A percentile compares a stretch with the other conserved stretches of the same genome.
These are phyloP conservation scores for Halichondria panicea DNA, from an alignment of 37 sponge, comb jelly and placozoan genomes.

Conservation along the genomic window DNA sequence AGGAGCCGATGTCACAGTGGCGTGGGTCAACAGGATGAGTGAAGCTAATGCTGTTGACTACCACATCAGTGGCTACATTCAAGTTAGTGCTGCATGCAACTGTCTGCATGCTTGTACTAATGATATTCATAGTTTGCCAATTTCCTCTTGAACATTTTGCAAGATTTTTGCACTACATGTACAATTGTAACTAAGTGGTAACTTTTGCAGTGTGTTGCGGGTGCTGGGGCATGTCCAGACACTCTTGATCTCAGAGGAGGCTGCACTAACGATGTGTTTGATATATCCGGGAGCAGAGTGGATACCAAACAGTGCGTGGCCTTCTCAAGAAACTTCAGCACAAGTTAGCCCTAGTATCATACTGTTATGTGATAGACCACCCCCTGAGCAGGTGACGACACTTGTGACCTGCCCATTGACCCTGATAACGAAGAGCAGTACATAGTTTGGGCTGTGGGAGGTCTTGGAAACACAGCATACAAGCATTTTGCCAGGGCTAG, in stretches of 20 bases:
- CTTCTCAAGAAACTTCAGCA: conserved; percentile 6
- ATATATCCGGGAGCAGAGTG: not conserved
- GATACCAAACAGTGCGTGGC: conserved; percentile 15
- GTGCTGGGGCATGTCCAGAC: conserved; percentile 37
- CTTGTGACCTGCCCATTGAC: conserved; percentile 23
- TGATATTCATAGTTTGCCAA: not conserved
- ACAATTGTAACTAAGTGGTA: not conserved
- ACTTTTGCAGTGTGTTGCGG: conserved; percentile 26
- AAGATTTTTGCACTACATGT: not conserved
- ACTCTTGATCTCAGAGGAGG: not conserved
- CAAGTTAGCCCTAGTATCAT: conserved; percentile 11
- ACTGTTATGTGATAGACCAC: not conserved
- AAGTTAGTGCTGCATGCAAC: conserved; percentile 22
- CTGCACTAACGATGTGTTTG: conserved; percentile 6
- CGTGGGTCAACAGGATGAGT: conserved; percentile 18
- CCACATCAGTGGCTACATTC: conserved; percentile 31
- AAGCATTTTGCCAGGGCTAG: conserved; percentile 37
- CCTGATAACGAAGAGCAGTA: conserved; percentile 21
- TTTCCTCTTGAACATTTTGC: not conserved
- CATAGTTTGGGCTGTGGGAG: conserved; percentile 69
- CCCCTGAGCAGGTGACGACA: not conserved
- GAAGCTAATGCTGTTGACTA: conserved; percentile 60
- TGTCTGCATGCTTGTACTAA: not conserved
- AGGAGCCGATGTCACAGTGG: conserved; percentile 46
- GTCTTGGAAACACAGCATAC: conserved; percentile 46